Evolutionary conservation across 2,113 vertebrate genomes (phyloP).

Genomic region (Myrmecobius fasciatus): DNA sequence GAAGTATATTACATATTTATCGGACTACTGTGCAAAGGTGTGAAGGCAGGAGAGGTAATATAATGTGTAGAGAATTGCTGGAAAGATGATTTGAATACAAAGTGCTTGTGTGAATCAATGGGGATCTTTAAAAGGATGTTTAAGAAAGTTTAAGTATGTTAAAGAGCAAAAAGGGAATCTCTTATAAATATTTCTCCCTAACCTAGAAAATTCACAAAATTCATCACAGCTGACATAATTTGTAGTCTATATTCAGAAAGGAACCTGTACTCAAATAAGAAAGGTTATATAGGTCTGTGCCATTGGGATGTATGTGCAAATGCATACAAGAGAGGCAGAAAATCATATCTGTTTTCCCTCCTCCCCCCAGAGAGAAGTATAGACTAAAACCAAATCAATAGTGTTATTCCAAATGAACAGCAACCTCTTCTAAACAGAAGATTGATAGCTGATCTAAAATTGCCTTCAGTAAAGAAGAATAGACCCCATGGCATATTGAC

Average conservation of each 20-base stretch:
- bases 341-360: slow-evolving; percentile 34
- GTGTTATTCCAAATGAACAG: slow-evolving; percentile 46
- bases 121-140: background rate
- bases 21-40: background rate
- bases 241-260: slow-evolving; percentile 52
- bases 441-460: slow-evolving; percentile 36
- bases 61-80: background rate
- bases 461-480: background rate
- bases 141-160: slow-evolving; percentile 7
- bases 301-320: slow-evolving; percentile 5
- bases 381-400: slow-evolving; percentile 48
- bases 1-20: background rate
- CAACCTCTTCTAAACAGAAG: slow-evolving; percentile 19
- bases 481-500: background rate
- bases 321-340: background rate
- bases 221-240: slow-evolving; percentile 41
- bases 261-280: slow-evolving; percentile 21
- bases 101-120: background rate
- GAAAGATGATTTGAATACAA: background rate
- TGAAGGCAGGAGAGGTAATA: background rate
- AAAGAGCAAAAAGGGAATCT: background rate
- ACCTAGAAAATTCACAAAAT: slow-evolving; percentile 44
- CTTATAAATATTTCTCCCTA: slow-evolving; percentile 27
- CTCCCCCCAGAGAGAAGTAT: slow-evolving; percentile 31
- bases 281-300: slow-evolving; percentile 17